Conservation (phyloP, 2,113 vertebrate species). For the Myanophis thanlyinensis region DNA sequence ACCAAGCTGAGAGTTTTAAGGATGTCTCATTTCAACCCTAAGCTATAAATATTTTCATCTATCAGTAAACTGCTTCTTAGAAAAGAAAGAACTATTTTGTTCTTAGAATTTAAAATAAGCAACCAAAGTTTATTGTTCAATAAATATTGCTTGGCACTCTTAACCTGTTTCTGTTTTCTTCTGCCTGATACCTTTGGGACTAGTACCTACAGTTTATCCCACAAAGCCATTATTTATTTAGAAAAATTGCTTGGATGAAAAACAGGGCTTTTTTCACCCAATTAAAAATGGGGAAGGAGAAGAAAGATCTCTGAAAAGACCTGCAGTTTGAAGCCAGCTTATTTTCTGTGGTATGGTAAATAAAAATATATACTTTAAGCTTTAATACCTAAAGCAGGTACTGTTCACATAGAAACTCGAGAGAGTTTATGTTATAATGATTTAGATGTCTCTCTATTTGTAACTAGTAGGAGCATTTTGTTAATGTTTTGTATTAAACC, state of each 20-base stretch:
- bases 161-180: slow-evolving; percentile 47
- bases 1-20: neutral
- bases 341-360: slow-evolving; percentile 24
- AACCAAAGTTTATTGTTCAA: slow-evolving; percentile 24
- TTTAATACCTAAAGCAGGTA: slow-evolving; percentile 30
- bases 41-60: neutral
- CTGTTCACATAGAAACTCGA: slow-evolving; percentile 36
- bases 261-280: slow-evolving; percentile 22
- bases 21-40: neutral
- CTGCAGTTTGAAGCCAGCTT: slow-evolving; percentile 20
- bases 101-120: neutral
- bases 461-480: slow-evolving; percentile 29
- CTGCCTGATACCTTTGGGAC: slow-evolving; percentile 10
- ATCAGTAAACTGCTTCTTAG: slow-evolving; percentile 1
- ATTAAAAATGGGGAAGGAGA: slow-evolving; percentile 12
- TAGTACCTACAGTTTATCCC: slow-evolving; percentile 24
- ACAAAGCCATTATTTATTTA: slow-evolving; percentile 45
- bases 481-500: neutral
- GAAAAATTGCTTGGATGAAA: slow-evolving; percentile 40
- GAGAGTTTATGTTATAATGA: slow-evolving; percentile 29
- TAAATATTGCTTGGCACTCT: slow-evolving; percentile 13
- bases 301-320: neutral
- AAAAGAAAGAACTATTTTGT: neutral
- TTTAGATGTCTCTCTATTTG: slow-evolving; percentile 45
- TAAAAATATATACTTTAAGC: neutral